These are phyloP conservation scores for Threskiornis aethiopicus DNA, from an alignment of 2,797 vertebrate genomes.

Conservation along the genomic window DNA sequence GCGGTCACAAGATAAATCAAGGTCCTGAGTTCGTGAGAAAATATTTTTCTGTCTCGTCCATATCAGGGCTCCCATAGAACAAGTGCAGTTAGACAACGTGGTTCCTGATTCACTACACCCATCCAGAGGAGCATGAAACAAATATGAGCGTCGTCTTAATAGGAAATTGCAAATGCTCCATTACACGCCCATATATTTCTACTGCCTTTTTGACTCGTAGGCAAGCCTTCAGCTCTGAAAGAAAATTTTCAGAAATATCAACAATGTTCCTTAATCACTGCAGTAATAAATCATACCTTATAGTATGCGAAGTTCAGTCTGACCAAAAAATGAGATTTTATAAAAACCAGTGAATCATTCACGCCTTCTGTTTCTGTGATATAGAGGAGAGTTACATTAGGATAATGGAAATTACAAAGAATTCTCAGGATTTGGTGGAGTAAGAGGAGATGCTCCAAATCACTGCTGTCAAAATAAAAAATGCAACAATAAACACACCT, in stretches of 20 bases:
- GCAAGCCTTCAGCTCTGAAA: not conserved
- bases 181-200: not conserved
- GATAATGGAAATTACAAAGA: not conserved
- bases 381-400: not conserved
- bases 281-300: not conserved
- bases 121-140: not conserved
- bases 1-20: not conserved
- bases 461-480: not conserved
- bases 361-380: not conserved
- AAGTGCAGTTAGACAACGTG: not conserved
- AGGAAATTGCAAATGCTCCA: conserved; percentile 18
- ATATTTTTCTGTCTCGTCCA: not conserved
- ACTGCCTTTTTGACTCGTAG: not conserved
- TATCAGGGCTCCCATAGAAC: not conserved
- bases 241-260: conserved; percentile 9
- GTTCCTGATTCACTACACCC: not conserved
- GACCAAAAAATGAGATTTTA: not conserved
- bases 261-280: not conserved
- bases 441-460: not conserved
- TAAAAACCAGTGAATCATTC: not conserved
- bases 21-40: not conserved
- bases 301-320: not conserved
- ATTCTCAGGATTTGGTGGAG: not conserved
- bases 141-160: not conserved
- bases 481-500: not conserved